Percentiles rank a stretch among this genome's conserved stretches.
These are phyloP conservation scores for Notechis scutatus DNA, from an alignment of 2,113 vertebrate genomes.

Conservation along the genomic window DNA sequence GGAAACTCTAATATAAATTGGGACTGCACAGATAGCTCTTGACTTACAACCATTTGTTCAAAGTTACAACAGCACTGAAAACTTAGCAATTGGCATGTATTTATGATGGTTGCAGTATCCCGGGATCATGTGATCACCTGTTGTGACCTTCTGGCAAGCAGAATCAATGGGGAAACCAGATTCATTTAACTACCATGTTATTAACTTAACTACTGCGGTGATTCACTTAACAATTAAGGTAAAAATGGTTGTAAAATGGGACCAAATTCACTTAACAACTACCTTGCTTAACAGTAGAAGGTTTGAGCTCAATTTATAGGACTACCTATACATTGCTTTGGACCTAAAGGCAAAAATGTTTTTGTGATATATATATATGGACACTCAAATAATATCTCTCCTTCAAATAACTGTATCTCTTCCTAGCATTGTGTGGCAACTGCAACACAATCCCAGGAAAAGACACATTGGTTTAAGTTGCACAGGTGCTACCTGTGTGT, in stretches of 20 bases:
- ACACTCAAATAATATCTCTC: neutral
- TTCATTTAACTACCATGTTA: too few species aligned
- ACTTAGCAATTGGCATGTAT: neutral
- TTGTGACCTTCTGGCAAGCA: neutral
- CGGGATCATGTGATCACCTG: neutral
- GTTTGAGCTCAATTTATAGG: too few species aligned
- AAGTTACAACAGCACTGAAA: neutral
- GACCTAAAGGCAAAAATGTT: neutral
- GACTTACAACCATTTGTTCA: neutral
- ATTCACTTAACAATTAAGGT: too few species aligned
- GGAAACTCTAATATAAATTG: neutral
- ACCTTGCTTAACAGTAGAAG: too few species aligned
- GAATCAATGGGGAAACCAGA: neutral
- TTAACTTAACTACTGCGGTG: too few species aligned
- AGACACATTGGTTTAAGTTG: neutral
- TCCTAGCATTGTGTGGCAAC: neutral
- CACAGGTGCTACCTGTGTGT: neutral
- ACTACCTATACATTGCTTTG: neutral
- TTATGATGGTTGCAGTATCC: neutral
- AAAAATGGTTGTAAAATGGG: too few species aligned
- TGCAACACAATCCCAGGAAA: neutral
- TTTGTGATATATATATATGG: neutral
- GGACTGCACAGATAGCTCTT: neutral
- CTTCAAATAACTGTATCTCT: neutral
- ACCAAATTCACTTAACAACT: too few species aligned